These are phyloP conservation scores for Leptinotarsa peninsularis DNA, from an alignment of 2,888 invertebrate genomes.

Conservation along the genomic window DNA sequence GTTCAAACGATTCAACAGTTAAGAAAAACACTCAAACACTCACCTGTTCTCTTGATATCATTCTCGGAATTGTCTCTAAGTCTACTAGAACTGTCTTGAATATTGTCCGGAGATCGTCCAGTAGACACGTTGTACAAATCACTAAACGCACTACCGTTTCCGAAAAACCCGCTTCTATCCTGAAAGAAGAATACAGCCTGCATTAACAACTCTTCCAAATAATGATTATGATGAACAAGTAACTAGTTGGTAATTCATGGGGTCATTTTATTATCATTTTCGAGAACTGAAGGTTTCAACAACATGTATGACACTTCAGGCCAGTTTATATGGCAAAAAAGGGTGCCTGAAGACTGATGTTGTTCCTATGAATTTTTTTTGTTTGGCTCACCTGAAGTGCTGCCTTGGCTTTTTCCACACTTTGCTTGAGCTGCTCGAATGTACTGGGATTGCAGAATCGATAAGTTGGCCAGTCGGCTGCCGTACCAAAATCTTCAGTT, in stretches of 20 bases:
- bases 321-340: no score
- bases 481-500: conserved; percentile 68
- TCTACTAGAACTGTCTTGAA: conserved; percentile 54
- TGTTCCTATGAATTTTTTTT: no score
- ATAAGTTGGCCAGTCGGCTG: conserved; percentile 79
- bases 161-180: conserved; percentile 78
- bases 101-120: conserved; percentile 61
- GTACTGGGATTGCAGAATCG: conserved; percentile 86
- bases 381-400: conserved; percentile 74
- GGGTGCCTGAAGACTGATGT: background rate
- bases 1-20: background rate
- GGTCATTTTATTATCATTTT: no score
- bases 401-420: conserved; percentile 91
- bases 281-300: no score
- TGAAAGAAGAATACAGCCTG: conserved; percentile 56
- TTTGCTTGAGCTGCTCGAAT: conserved; percentile 90
- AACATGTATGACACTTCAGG: no score
- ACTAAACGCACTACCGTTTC: conserved; percentile 80
- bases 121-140: conserved; percentile 71
- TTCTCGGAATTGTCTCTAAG: conserved; percentile 60
- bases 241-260: no score
- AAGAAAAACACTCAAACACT: conserved; percentile 40
- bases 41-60: conserved; percentile 63
- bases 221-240: no score
- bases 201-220: no score